phyloP scores from a whole-genome alignment of 2,797 vertebrate genomes.

The Poecilia gillii region DNA sequence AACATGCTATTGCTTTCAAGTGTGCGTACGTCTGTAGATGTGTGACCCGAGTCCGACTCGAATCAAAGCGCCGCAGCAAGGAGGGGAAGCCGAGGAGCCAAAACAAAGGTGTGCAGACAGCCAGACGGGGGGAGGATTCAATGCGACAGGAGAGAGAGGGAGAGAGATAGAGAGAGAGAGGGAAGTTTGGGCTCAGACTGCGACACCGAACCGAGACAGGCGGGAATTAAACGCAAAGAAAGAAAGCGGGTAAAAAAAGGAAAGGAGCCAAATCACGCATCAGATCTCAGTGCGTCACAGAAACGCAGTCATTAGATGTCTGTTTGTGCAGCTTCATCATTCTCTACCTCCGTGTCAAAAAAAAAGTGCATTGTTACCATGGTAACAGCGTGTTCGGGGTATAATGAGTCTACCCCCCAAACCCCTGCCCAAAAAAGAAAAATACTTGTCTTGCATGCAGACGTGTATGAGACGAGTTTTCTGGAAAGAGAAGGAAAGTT shows the following conservation, averaged over 20 bases:
- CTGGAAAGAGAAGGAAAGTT: constrained; percentile 2
- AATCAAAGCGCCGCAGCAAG: constrained; percentile 68
- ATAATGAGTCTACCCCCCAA: neutral
- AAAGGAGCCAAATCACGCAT: constrained; percentile 3
- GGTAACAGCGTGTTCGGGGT: constrained; percentile 55
- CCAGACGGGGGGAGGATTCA: constrained; percentile 50
- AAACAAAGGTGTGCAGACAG: constrained; percentile 27
- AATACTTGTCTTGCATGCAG: constrained; percentile 12
- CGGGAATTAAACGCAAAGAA: constrained; percentile 43
- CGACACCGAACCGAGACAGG: constrained; percentile 43
- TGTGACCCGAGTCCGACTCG: constrained; percentile 47
- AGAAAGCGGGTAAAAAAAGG: constrained; percentile 40
- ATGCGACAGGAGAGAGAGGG: constrained; percentile 57
- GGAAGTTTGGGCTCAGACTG: constrained; percentile 39
- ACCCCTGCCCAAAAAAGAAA: constrained; percentile 11
- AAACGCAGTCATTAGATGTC: constrained; percentile 26
- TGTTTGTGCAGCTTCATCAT: constrained; percentile 32
- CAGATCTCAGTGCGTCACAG: constrained; percentile 31
- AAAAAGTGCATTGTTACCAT: constrained; percentile 53
- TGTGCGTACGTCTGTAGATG: constrained; percentile 13
- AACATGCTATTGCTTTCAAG: constrained; percentile 19
- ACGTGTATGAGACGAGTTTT: neutral
- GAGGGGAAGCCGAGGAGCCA: constrained; percentile 49
- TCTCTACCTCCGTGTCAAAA: constrained; percentile 29
- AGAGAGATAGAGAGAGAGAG: constrained; percentile 7